A percentile compares a stretch with the other conserved stretches of the same genome.
phyloP scores from a whole-genome alignment of 2,888 invertebrate genomes.

The Incurvaria masculella region DNA sequence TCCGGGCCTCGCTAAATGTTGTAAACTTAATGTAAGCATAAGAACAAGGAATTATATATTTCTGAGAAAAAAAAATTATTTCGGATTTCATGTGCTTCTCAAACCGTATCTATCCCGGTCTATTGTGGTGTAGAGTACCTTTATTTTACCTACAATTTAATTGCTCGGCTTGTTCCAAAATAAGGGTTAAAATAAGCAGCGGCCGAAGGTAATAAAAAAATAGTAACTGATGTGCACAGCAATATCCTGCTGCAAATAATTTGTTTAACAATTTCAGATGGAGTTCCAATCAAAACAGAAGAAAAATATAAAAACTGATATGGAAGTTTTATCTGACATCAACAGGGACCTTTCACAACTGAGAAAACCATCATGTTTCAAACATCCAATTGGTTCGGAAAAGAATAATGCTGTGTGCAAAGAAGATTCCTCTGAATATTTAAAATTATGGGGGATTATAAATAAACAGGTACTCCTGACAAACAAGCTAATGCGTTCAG shows the following conservation, averaged over 20 bases:
- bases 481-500: constrained; percentile 29
- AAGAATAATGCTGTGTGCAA: background rate
- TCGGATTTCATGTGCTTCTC: too few species aligned
- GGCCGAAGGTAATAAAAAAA: too few species aligned
- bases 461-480: constrained; percentile 43
- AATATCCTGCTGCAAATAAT: background rate
- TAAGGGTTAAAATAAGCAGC: too few species aligned
- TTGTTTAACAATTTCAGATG: background rate
- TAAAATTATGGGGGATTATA: constrained; percentile 35
- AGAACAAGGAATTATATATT: too few species aligned
- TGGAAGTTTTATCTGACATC: background rate
- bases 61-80: too few species aligned
- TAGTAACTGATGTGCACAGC: too few species aligned
- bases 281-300: background rate
- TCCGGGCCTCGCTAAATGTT: too few species aligned
- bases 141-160: too few species aligned
- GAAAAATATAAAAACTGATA: background rate
- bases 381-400: background rate
- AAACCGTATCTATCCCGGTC: too few species aligned
- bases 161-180: too few species aligned
- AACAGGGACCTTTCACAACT: background rate
- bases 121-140: too few species aligned
- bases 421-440: background rate
- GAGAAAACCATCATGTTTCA: background rate
- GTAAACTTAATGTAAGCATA: too few species aligned